Base-by-base conservation (phyloP, 2,113 vertebrate genomes). In the Coptodon rendalli region DNA sequence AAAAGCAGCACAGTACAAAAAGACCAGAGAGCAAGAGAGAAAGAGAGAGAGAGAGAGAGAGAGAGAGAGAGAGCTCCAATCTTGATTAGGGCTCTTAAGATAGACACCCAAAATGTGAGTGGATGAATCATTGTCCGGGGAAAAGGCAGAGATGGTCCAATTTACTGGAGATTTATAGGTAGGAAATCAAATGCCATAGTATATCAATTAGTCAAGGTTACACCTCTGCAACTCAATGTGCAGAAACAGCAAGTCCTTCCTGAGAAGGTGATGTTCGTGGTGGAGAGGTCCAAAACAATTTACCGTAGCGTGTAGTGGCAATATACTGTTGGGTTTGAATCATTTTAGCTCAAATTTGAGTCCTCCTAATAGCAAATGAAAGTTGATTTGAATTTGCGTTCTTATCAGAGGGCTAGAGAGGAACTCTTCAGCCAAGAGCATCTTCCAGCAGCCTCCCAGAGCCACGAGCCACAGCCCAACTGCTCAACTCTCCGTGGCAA, bases 201-300 rank as follows among this genome's bases (percentile, higher is more conserved):
- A 66, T 89, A 92, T 91, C 89, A 93, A 93, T 95, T 91, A 93
- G 91, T 56, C 81, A 85, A 84, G 86, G 89, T 89, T 90, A 90
- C 83, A 87, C 87, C 86, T 90, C 80, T 12, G 7, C 85, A 71
- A 90, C 82, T 40, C 83, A 87, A 59, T 38, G 71, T 61, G 24
- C 34, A 52, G 86, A 81, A 85, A 88, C 90, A 93, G 81, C 63
- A 86, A 53, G 80, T 84, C 63, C 91, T 45, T 82, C 85, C 91
- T 27, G 71, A 85, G 81, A 84, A 84, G 38, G 81, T 73, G 81
- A 87, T 27, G 54, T 83, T 52, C 34, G 27, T 53, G 66, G 31
- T 45, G 27, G 45, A 83, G 85, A 85, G 31, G 79, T 82, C 66
- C 90, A 22, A 85, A 94, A 83, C 78, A 82, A 87, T 89, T 88